These are phyloP conservation scores for Apaloderma vittatum DNA, from an alignment of 2,113 vertebrate species.

Conservation along the genomic window DNA sequence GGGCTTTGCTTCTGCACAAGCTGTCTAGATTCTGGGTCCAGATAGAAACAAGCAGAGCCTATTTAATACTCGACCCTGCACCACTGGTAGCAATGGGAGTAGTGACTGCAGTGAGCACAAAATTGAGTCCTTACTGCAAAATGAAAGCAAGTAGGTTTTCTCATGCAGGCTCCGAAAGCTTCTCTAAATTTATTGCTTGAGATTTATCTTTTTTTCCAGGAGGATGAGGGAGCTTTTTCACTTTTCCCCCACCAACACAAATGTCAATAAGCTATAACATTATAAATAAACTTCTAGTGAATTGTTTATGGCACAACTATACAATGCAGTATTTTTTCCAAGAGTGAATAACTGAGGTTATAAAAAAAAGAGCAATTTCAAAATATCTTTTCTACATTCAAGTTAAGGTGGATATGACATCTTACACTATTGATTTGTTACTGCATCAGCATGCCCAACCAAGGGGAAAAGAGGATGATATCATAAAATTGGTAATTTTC, in stretches of 20 bases:
- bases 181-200: neutral
- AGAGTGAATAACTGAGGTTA: neutral
- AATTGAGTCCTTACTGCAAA: neutral
- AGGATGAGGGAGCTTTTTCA: neutral
- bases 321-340: neutral
- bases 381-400: neutral
- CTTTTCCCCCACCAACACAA: neutral
- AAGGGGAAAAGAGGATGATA: neutral
- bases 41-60: neutral
- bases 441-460: neutral
- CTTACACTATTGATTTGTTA: neutral
- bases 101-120: neutral
- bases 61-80: neutral
- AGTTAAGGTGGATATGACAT: neutral
- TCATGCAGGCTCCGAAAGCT: neutral
- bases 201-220: neutral
- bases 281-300: neutral
- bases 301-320: neutral
- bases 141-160: neutral
- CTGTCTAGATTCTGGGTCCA: neutral
- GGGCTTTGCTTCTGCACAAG: neutral
- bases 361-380: neutral
- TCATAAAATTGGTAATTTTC: neutral
- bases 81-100: neutral
- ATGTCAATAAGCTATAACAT: slow-evolving; percentile 3